Percentiles rank a stretch among this genome's conserved stretches.
phyloP scores from a whole-genome alignment of 1,140 invertebrate genomes.

The Drosophila pandora region DNA sequence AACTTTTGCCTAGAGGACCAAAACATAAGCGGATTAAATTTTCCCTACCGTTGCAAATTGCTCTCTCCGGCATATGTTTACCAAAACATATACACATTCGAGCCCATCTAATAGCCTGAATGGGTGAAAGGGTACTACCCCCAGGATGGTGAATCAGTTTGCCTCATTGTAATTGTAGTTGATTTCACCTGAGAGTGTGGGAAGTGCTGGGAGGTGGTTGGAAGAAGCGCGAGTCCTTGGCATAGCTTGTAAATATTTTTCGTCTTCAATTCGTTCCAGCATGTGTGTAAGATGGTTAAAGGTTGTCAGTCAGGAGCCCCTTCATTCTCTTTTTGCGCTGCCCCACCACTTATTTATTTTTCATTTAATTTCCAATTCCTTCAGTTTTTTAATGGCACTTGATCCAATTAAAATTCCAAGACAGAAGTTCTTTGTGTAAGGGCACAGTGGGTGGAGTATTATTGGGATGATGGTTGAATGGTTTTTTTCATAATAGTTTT shows the following conservation, averaged over 20 bases:
- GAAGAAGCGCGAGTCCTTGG: conserved; percentile 21
- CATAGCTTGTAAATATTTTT: conserved; percentile 55
- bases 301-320: conserved; percentile 1
- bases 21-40: conserved; percentile 75
- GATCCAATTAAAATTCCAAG: conserved; percentile 75
- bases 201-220: conserved; percentile 21
- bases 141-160: background rate
- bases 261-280: conserved; percentile 50
- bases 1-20: conserved; percentile 62
- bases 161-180: conserved; percentile 11
- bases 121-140: conserved; percentile 6
- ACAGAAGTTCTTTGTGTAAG: conserved; percentile 42
- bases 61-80: conserved; percentile 38
- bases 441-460: conserved; percentile 7
- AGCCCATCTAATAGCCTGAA: conserved; percentile 24
- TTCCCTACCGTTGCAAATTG: conserved; percentile 22
- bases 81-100: conserved; percentile 7
- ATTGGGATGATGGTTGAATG: background rate
- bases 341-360: conserved; percentile 52
- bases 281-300: conserved; percentile 53
- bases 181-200: conserved; percentile 15
- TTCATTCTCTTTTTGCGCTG: background rate
- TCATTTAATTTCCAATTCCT: conserved; percentile 69
- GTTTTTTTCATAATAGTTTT: background rate
- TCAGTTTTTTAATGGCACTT: conserved; percentile 71